phyloP scores from a whole-genome alignment of 2,888 invertebrate genomes.

The Terebella lapidaria region DNA sequence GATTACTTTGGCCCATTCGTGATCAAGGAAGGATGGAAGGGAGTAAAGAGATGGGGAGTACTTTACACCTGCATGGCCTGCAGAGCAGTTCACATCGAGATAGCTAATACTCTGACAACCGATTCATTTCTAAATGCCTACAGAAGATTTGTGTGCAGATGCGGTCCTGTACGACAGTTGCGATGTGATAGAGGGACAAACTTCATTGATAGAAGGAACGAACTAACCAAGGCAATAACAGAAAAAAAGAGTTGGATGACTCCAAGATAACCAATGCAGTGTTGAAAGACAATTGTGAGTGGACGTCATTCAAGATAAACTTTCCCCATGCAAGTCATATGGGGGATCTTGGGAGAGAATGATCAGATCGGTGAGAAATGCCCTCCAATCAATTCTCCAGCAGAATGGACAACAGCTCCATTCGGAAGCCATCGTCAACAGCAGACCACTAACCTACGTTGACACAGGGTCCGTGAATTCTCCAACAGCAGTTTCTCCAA shows the following conservation, averaged over 20 bases:
- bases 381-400: too few relatives aligned
- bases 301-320: conserved; percentile 20
- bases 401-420: too few relatives aligned
- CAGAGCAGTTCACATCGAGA: conserved; percentile 32
- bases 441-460: too few relatives aligned
- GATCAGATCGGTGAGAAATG: neutral
- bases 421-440: neutral
- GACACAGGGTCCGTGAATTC: too few relatives aligned
- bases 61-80: too few relatives aligned
- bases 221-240: conserved; percentile 11
- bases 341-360: conserved; percentile 29
- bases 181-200: conserved; percentile 15
- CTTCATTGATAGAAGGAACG: conserved; percentile 22
- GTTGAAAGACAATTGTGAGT: conserved; percentile 8
- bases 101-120: conserved; percentile 5
- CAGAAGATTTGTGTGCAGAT: neutral
- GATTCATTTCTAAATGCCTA: conserved; percentile 9
- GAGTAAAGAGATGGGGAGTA: too few relatives aligned
- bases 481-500: too few relatives aligned
- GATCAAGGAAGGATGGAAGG: too few relatives aligned
- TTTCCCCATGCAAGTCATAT: conserved; percentile 27
- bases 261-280: conserved; percentile 10
- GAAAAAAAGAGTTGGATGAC: neutral
- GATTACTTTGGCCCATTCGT: too few relatives aligned
- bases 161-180: neutral